A percentile compares a stretch with the other conserved stretches of the same genome.
phyloP scores from a whole-genome alignment of 2,113 vertebrate genomes.

The Anhinga anhinga region DNA sequence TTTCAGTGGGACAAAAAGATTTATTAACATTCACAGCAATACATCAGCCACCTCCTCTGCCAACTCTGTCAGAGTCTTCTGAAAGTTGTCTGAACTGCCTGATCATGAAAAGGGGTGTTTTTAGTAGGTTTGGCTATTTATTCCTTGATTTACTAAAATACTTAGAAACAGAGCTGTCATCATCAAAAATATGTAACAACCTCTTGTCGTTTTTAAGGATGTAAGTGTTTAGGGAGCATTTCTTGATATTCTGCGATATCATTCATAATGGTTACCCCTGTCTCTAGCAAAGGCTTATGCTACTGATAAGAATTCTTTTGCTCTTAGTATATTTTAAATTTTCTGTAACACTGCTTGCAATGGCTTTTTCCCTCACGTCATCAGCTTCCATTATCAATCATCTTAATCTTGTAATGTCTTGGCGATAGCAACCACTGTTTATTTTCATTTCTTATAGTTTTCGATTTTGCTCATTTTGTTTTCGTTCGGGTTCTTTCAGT shows the following conservation, averaged over 20 bases:
- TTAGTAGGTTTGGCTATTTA: background rate
- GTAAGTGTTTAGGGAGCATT: background rate
- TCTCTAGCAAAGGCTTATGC: background rate
- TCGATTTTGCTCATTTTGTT: background rate
- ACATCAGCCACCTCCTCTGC: background rate
- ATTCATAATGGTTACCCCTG: background rate
- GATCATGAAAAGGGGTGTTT: background rate
- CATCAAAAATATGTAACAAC: background rate
- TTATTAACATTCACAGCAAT: background rate
- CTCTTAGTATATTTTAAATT: background rate
- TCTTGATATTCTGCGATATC: background rate
- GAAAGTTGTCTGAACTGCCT: background rate
- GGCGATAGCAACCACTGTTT: background rate
- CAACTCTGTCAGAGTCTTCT: background rate
- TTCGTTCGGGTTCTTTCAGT: accelerated
- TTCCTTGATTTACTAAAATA: background rate
- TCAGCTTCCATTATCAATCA: background rate
- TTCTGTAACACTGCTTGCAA: background rate
- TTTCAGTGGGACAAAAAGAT: background rate
- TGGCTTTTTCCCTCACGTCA: background rate
- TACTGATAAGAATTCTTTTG: background rate
- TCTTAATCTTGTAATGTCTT: background rate
- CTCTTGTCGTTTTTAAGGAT: background rate
- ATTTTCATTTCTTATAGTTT: background rate
- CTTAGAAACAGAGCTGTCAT: background rate